These are phyloP conservation scores for Ichneumoninae sp. DNA, from an alignment of 2,888 invertebrate species.

Conservation along the genomic window DNA sequence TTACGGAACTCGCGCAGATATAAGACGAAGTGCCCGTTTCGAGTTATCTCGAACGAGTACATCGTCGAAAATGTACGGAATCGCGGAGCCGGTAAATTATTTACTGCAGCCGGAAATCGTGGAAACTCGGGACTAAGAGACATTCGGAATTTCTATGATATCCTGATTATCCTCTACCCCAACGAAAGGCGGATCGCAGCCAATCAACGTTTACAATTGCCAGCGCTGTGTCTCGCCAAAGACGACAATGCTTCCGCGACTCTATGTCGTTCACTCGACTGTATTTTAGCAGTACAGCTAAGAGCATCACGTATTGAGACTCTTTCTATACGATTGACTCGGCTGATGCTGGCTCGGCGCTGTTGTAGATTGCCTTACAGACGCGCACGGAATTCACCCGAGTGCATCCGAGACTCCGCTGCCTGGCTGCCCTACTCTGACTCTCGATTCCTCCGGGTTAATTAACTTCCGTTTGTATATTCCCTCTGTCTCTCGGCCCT, in stretches of 20 bases:
- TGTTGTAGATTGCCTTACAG: slow-evolving; percentile 59
- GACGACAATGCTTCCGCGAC: slow-evolving; percentile 20
- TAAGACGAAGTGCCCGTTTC: background rate
- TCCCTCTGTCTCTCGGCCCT: slow-evolving; percentile 54
- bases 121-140: background rate
- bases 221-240: slow-evolving; percentile 8
- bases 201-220: slow-evolving; percentile 53
- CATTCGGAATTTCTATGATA: slow-evolving; percentile 30
- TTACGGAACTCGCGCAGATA: background rate
- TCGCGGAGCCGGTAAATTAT: background rate
- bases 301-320: slow-evolving; percentile 60
- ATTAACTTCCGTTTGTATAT: slow-evolving; percentile 70
- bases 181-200: background rate
- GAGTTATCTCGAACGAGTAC: slow-evolving; percentile 1
- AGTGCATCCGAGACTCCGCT: slow-evolving; percentile 55
- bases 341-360: slow-evolving; percentile 32
- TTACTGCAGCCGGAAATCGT: slow-evolving; percentile 3
- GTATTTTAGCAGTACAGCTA: slow-evolving; percentile 41
- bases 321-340: slow-evolving; percentile 62
- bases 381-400: slow-evolving; percentile 60
- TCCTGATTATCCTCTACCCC: slow-evolving; percentile 33
- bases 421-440: slow-evolving; percentile 36
- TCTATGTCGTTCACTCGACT: slow-evolving; percentile 17
- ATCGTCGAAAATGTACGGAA: background rate
- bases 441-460: slow-evolving; percentile 58